phyloP scores from a whole-genome alignment of 2,797 vertebrate species.

The Phrynocephalus vlangalii region DNA sequence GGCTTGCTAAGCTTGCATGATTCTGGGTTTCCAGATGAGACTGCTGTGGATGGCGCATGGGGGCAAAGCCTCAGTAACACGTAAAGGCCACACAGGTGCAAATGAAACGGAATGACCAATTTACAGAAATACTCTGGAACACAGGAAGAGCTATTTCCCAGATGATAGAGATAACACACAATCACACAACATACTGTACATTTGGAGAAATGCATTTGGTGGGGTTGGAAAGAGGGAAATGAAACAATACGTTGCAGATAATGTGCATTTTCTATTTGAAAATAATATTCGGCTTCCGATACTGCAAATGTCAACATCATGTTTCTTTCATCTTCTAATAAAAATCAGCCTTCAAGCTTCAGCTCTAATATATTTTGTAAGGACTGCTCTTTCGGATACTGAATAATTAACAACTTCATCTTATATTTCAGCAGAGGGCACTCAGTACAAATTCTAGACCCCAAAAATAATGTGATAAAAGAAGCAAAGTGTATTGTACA shows the following conservation, averaged over 20 bases:
- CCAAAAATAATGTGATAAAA: conserved; percentile 57
- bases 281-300: conserved; percentile 27
- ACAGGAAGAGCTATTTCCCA: no score
- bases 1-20: not conserved
- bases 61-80: not conserved
- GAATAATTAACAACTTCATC: conserved; percentile 75
- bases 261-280: conserved; percentile 8
- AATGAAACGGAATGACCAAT: not conserved
- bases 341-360: conserved; percentile 10
- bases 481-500: conserved; percentile 30
- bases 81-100: not conserved
- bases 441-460: conserved; percentile 72
- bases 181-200: no score
- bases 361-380: conserved; percentile 32
- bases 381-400: conserved; percentile 40
- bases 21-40: not conserved
- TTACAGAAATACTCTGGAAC: not conserved
- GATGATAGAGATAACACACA: no score
- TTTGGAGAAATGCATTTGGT: conserved; percentile 1
- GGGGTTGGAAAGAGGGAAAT: not conserved
- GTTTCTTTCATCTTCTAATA: conserved; percentile 10
- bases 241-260: not conserved
- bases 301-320: not conserved
- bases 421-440: conserved; percentile 76
- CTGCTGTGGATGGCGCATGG: no score